phyloP scores from a whole-genome alignment of 1,140 invertebrate genomes.

The Aphaenogaster ashmeadi region DNA sequence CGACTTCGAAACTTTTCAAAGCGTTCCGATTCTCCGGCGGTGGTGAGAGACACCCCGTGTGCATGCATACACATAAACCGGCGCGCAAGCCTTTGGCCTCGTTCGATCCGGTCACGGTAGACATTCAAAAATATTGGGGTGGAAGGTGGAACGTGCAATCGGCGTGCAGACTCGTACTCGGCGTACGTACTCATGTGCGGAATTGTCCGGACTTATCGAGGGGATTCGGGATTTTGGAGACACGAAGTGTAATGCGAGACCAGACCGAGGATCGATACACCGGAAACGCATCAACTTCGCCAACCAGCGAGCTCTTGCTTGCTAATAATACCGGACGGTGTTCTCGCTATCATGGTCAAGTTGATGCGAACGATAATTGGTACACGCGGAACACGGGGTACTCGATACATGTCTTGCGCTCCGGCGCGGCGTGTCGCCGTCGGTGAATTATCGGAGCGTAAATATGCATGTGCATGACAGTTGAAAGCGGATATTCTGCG shows the following conservation, averaged over 20 bases:
- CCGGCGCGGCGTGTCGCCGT: constrained; percentile 4
- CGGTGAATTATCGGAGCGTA: constrained; percentile 51
- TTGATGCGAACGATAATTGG: constrained; percentile 45
- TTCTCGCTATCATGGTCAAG: constrained; percentile 38
- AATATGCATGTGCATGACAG: constrained; percentile 49
- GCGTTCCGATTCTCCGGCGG: background rate
- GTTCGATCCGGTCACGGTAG: constrained; percentile 18
- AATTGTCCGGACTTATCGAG: constrained; percentile 64
- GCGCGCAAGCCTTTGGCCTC: constrained; percentile 34
- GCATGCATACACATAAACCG: constrained; percentile 21
- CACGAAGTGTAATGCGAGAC: constrained; percentile 15
- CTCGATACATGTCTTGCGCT: constrained; percentile 33
- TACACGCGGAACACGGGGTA: background rate
- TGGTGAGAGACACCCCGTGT: background rate
- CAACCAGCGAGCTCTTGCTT: background rate
- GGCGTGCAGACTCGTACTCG: constrained; percentile 37
- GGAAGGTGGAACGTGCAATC: constrained; percentile 62
- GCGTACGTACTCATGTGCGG: constrained; percentile 17
- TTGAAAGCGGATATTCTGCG: constrained; percentile 41
- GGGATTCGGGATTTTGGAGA: constrained; percentile 44
- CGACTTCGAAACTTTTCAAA: background rate
- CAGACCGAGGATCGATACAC: constrained; percentile 55
- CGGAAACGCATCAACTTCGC: constrained; percentile 34
- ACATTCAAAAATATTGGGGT: constrained; percentile 59
- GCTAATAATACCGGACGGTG: constrained; percentile 42